Base-by-base conservation (phyloP, 1,140 invertebrate species). In the Scaptomyza graminum region DNA sequence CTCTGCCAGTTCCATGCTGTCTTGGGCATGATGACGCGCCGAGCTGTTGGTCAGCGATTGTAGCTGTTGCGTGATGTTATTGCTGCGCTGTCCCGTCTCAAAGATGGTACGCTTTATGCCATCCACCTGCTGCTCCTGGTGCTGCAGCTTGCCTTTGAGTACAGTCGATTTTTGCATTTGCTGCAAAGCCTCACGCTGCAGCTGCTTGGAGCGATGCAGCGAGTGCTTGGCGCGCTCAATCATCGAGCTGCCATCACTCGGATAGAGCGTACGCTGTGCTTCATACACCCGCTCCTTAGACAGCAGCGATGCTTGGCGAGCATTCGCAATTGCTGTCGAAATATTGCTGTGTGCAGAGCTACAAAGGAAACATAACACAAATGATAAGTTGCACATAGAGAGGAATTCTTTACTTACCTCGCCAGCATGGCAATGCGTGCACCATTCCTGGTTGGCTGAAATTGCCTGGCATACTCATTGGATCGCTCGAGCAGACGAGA, bases 341-440 rank as follows among this genome's bases (percentile, higher is more conserved):
- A 98, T 97, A 74, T 95, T 95, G 76, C 96, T 93, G 90, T 97
- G 98, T 0, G 96, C 97, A 56, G 94, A 94, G 43, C 97, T 97
- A 59, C 8, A 51, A 59, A n/a, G 0, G 2, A 12, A 12, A 22
- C n/a, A n/a, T n/a, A n/a, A n/a, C n/a, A n/a, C n/a, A 22, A 22
- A 1, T 22, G 0, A 3, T 1, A 3, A 22, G 18, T 22, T 22
- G 18, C 18, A 22, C 28, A 31, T 31, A 31, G 0, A 25, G 25
- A 12, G 9, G 34, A 12, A 41, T n/a, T n/a, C 28, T 1, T 0
- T 5, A 13, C 87, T 91, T 88, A 94, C 93, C 92, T 89, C 8
- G 91, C 91, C 41, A 91, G 16, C 72, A 92, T 70, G 60, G 91
- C 91, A n/a, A 92, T 82, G 28, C 82, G 78, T 15, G 91, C 91